Evolutionary conservation across 2,113 vertebrate genomes (phyloP).

Genomic region (Calyptomena viridis): DNA sequence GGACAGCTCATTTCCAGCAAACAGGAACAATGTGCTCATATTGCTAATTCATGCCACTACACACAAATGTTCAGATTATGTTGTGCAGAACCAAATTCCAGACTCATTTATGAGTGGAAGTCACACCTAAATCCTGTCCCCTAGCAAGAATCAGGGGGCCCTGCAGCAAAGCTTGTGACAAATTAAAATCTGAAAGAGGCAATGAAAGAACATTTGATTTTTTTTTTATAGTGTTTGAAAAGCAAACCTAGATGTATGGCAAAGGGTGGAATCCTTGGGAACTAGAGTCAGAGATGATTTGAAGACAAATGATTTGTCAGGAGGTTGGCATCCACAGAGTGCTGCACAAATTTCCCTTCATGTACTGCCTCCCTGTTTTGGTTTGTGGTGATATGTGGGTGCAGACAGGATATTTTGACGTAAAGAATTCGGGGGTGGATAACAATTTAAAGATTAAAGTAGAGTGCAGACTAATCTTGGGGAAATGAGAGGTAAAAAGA

Average conservation of each 20-base stretch:
- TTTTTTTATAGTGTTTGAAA: background rate
- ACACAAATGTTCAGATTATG: constrained; percentile 44
- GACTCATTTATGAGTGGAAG: background rate
- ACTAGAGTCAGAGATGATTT: background rate
- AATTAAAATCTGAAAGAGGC: background rate
- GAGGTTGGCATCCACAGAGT: background rate
- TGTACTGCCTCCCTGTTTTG: background rate
- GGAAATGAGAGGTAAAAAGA: background rate
- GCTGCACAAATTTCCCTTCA: background rate
- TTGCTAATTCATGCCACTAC: constrained; percentile 54
- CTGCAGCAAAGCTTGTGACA: background rate
- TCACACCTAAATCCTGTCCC: background rate
- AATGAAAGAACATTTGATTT: background rate
- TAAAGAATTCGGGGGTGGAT: background rate
- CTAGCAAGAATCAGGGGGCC: background rate
- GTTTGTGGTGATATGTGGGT: background rate
- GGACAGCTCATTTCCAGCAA: constrained; percentile 54
- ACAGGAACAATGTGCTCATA: constrained; percentile 40
- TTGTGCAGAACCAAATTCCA: constrained; percentile 58
- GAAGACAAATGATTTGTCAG: background rate
- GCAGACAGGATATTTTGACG: constrained; percentile 4
- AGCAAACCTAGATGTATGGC: background rate
- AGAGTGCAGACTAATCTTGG: background rate
- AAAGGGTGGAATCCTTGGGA: background rate
- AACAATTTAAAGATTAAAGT: background rate